Conservation (phyloP, 2,797 vertebrate genomes). For the Atherinosoma microstoma region DNA sequence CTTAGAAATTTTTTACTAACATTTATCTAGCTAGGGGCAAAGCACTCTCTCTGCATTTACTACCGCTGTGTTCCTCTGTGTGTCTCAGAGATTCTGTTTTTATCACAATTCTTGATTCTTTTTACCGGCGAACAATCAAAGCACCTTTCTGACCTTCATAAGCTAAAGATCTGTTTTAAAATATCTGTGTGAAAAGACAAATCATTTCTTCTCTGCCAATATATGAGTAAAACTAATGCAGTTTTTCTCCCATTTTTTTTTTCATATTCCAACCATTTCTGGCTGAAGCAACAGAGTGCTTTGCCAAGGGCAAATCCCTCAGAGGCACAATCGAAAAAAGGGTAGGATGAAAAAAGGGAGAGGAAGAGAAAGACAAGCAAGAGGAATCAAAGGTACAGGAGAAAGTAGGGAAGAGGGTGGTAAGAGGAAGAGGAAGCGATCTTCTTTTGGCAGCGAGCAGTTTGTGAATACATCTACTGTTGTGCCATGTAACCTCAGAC, state of each 20-base stretch:
- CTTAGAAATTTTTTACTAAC: too few relatives aligned
- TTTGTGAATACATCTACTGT: slow-evolving; percentile 50
- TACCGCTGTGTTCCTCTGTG: slow-evolving; percentile 1
- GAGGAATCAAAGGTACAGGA: slow-evolving; percentile 29
- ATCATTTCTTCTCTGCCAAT: slow-evolving; percentile 27
- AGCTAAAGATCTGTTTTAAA: slow-evolving; percentile 38
- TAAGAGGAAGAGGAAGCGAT: slow-evolving; percentile 5
- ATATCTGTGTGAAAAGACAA: slow-evolving; percentile 37
- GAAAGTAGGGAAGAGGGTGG: slow-evolving; percentile 7
- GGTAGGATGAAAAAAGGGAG: slow-evolving; percentile 28
- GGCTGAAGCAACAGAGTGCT: slow-evolving; percentile 26
- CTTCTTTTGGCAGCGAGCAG: slow-evolving; percentile 40
- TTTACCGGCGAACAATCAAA: slow-evolving; percentile 17
- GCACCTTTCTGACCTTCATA: slow-evolving; percentile 44
- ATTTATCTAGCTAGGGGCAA: neutral
- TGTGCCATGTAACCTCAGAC: slow-evolving; percentile 45
- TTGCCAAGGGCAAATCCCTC: slow-evolving; percentile 50
- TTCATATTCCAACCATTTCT: slow-evolving; percentile 17
- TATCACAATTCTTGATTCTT: neutral
- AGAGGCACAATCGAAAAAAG: slow-evolving; percentile 17
- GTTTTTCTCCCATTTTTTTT: slow-evolving; percentile 8
- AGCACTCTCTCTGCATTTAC: neutral
- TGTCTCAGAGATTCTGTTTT: slow-evolving; percentile 10
- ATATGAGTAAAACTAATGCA: slow-evolving; percentile 34
- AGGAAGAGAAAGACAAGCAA: slow-evolving; percentile 28